phyloP scores from a whole-genome alignment of 2,113 vertebrate species.

The Leuciscus idus region DNA sequence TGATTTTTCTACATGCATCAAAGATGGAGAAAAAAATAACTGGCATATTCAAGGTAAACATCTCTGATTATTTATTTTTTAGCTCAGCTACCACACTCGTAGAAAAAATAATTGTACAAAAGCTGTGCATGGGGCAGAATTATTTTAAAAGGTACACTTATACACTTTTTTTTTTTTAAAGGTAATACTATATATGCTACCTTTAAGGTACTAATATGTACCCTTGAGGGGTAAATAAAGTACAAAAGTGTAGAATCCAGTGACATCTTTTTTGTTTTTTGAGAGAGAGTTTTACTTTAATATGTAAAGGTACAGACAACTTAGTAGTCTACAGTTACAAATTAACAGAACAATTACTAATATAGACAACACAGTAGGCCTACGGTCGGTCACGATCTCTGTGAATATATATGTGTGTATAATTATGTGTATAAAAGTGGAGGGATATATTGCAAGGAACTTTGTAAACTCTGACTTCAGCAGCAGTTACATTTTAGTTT shows the following conservation, averaged over 20 bases:
- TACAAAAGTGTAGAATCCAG: no score
- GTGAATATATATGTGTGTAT: no score
- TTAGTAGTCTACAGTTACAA: no score
- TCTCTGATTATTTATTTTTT: neutral
- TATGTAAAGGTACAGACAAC: no score
- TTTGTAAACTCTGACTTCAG: neutral
- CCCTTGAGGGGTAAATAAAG: no score
- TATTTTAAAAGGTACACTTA: neutral
- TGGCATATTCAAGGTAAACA: neutral
- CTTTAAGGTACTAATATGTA: neutral
- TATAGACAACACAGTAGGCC: no score
- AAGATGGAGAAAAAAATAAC: neutral
- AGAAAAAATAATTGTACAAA: neutral
- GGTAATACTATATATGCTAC: neutral
- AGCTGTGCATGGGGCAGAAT: neutral
- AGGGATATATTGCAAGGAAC: neutral
- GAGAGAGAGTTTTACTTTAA: no score
- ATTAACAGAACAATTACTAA: no score
- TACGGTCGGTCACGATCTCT: no score
- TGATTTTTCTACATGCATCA: neutral
- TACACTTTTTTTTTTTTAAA: neutral
- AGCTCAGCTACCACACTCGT: neutral
- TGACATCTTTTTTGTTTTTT: no score
- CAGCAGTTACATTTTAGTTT: neutral
- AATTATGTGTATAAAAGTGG: neutral